Conservation (phyloP, 2,797 vertebrate genomes). For the Lithobates sylvaticus region DNA sequence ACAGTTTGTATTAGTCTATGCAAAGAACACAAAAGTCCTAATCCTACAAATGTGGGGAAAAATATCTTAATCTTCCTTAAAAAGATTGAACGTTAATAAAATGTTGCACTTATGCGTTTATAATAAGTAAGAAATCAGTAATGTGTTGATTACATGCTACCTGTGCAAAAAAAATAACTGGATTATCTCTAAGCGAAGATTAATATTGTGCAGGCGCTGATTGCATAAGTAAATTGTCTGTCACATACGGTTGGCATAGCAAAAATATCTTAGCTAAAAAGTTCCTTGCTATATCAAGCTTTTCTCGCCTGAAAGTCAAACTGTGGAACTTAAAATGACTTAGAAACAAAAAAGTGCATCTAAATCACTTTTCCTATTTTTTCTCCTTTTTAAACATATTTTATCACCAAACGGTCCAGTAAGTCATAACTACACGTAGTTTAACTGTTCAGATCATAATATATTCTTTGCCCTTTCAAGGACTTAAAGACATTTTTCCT, state of each 20-base stretch:
- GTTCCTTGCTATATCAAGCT: not conserved
- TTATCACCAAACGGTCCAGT: constrained; percentile 28
- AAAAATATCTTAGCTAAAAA: not conserved
- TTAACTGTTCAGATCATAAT: constrained; percentile 39
- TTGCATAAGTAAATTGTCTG: not conserved
- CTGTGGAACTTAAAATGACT: not conserved
- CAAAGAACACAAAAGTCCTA: too few relatives aligned
- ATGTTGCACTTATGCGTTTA: too few relatives aligned
- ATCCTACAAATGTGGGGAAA: too few relatives aligned
- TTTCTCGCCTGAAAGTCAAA: not conserved
- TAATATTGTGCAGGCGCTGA: too few relatives aligned
- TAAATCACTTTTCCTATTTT: not conserved
- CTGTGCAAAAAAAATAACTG: too few relatives aligned
- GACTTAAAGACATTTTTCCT: constrained; percentile 30
- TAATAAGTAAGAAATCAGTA: too few relatives aligned
- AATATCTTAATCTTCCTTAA: too few relatives aligned
- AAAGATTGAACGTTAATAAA: too few relatives aligned
- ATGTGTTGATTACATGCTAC: too few relatives aligned
- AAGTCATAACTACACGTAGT: constrained; percentile 8
- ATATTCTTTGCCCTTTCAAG: constrained; percentile 46
- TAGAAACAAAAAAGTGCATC: not conserved
- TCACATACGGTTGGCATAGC: not conserved
- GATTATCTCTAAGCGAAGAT: too few relatives aligned
- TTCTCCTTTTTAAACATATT: constrained; percentile 16
- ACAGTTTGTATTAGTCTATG: too few relatives aligned